phyloP scores from a whole-genome alignment of 2,113 vertebrate species.

The Telmatochromis brachygnathus region DNA sequence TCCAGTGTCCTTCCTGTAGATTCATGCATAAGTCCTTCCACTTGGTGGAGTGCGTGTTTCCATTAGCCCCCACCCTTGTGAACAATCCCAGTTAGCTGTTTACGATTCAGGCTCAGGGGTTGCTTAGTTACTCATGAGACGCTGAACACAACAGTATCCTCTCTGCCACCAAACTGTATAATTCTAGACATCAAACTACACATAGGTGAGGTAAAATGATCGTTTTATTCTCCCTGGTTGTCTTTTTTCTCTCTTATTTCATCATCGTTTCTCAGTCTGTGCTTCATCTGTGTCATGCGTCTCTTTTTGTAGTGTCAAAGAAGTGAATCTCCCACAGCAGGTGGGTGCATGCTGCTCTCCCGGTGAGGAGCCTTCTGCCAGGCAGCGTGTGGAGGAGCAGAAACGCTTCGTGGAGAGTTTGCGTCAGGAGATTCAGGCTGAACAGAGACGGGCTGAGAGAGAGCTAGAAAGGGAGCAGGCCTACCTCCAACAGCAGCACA shows the following conservation, averaged over 20 bases:
- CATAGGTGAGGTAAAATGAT: not conserved
- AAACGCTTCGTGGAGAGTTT: constrained; percentile 75
- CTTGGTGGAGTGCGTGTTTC: not conserved
- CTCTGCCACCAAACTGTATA: not conserved
- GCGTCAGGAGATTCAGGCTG: constrained; percentile 76
- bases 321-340: constrained; percentile 14
- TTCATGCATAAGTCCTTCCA: not conserved
- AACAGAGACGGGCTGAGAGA: constrained; percentile 75
- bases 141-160: not conserved
- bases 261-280: not conserved
- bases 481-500: constrained; percentile 69
- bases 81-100: constrained; percentile 38
- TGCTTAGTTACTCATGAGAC: constrained; percentile 57
- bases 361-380: constrained; percentile 54
- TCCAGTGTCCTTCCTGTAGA: not conserved
- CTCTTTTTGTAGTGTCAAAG: constrained; percentile 18
- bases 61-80: constrained; percentile 8
- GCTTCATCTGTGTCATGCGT: not conserved
- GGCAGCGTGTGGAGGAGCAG: constrained; percentile 65
- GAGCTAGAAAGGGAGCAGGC: constrained; percentile 80
- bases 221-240: not conserved
- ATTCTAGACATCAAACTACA: not conserved
- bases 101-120: constrained; percentile 30
- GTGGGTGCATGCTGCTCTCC: constrained; percentile 23
- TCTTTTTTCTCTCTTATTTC: not conserved